phyloP scores from a whole-genome alignment of 2,888 invertebrate species.

The Diaperis boleti region DNA sequence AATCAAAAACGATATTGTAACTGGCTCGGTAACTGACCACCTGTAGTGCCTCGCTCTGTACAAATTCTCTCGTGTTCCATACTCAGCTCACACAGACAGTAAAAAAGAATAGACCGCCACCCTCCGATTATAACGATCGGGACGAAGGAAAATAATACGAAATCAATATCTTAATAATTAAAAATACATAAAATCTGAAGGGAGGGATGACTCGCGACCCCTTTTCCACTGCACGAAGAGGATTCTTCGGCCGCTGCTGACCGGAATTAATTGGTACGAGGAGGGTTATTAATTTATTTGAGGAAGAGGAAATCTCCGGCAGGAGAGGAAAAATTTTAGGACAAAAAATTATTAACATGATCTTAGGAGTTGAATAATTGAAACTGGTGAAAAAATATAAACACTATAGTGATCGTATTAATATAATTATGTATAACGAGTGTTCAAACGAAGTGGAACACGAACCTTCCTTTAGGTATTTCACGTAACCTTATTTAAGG shows the following conservation, averaged over 20 bases:
- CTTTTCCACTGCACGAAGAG: slow-evolving; percentile 40
- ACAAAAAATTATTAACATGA: no score
- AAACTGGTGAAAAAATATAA: no score
- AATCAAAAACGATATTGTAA: slow-evolving; percentile 52
- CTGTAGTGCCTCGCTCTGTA: slow-evolving; percentile 45
- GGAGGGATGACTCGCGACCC: slow-evolving; percentile 47
- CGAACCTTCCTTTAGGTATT: no score
- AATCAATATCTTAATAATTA: slow-evolving; percentile 62
- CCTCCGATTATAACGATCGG: slow-evolving; percentile 56
- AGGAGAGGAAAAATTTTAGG: no score
- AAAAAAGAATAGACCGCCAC: slow-evolving; percentile 6
- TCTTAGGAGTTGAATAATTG: no score
- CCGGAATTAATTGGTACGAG: slow-evolving; percentile 15
- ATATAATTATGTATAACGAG: no score
- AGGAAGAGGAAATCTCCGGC: no score
- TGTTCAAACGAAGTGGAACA: no score
- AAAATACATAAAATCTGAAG: slow-evolving; percentile 60
- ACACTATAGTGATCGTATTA: no score
- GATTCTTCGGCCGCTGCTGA: background rate
- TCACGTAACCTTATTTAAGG: no score
- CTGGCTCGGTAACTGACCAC: slow-evolving; percentile 53
- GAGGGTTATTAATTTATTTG: no score
- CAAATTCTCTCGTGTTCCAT: slow-evolving; percentile 17
- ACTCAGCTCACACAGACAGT: slow-evolving; percentile 6
- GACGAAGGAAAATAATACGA: slow-evolving; percentile 58